A percentile compares a stretch with the other conserved stretches of the same genome.
phyloP scores from a whole-genome alignment of 2,797 vertebrate species.

The Oophaga sylvatica region DNA sequence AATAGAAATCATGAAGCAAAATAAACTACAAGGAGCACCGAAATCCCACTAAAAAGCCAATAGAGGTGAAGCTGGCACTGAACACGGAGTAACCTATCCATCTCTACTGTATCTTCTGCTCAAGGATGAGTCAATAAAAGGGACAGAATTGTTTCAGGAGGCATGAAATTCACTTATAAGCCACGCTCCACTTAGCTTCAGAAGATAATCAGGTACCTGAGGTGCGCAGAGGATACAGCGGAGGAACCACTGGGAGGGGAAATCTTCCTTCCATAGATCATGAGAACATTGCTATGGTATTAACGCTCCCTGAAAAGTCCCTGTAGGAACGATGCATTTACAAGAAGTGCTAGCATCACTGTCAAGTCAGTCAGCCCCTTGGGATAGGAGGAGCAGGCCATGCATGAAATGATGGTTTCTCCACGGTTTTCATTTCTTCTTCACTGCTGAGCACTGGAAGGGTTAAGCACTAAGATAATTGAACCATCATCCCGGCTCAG shows the following conservation, averaged over 20 bases:
- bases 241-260: conserved; percentile 9
- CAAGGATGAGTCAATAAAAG: conserved; percentile 62
- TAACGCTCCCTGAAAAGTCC: conserved; percentile 45
- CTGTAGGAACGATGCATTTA: conserved; percentile 36
- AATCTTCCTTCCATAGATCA: conserved; percentile 51
- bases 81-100: background rate
- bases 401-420: background rate
- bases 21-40: background rate
- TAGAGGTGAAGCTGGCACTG: conserved; percentile 18
- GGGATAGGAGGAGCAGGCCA: background rate
- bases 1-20: background rate
- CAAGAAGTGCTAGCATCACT: conserved; percentile 31
- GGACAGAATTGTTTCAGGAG: conserved; percentile 63
- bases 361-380: conserved; percentile 19
- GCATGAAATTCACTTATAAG: conserved; percentile 64
- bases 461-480: conserved; percentile 42
- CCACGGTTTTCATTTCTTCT: background rate
- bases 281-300: conserved; percentile 34
- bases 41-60: background rate
- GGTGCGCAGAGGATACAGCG: conserved; percentile 18
- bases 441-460: background rate
- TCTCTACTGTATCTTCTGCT: conserved; percentile 38
- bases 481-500: conserved; percentile 9
- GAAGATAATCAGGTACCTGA: conserved; percentile 58
- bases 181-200: conserved; percentile 57